Base-by-base conservation (phyloP, 2,888 invertebrate genomes). In the Hermaeophaga mercurialis region DNA sequence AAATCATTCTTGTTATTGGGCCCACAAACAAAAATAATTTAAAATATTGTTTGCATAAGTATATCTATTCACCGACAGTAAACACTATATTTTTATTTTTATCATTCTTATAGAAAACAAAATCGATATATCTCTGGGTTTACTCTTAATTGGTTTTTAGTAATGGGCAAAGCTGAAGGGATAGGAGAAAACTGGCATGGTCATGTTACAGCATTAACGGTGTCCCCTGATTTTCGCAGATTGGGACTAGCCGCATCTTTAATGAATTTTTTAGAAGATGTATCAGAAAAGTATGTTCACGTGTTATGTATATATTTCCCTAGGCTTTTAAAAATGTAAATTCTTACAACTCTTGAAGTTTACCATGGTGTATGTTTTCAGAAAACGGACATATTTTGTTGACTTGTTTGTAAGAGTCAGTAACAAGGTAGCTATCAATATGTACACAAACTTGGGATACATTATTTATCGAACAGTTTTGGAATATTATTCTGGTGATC, bases 131-230 rank as follows among this genome's bases (percentile, higher is more conserved):
- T n/a, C n/a, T n/a, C n/a, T n/a, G n/a, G n/a, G n/a, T n/a, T n/a
- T n/a, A n/a, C n/a, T n/a, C n/a, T n/a, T n/a, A n/a, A n/a, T n/a
- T 26, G 9, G 9, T 28, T 18, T 14, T 62, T 73, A 97, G 96
- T 99, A 49, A 98, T 99, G 97, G 98, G 98, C 28, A 99, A 99
- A 80, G 93, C 96, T 0, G 99, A 99, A 81, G 99, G 99, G 0
- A 87, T 87, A 66, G 89, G 90, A 46, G 95, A 96, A 67, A 91
- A 95, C 73, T 99, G 96, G 96, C 99, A 99, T 81, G 99, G 99
- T 0, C 99, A 99, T 80, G 98, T 99, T 7, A 99, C 99, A 36
- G 98, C 98, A 1, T 80, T 99, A 28, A 96, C 96, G 4, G 96
- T 99, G 1, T 93, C 96, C 3, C 95, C 96, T 1, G 92, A 94